These are phyloP conservation scores for Megaleporinus macrocephalus DNA, from an alignment of 2,113 vertebrate genomes.

Conservation along the genomic window DNA sequence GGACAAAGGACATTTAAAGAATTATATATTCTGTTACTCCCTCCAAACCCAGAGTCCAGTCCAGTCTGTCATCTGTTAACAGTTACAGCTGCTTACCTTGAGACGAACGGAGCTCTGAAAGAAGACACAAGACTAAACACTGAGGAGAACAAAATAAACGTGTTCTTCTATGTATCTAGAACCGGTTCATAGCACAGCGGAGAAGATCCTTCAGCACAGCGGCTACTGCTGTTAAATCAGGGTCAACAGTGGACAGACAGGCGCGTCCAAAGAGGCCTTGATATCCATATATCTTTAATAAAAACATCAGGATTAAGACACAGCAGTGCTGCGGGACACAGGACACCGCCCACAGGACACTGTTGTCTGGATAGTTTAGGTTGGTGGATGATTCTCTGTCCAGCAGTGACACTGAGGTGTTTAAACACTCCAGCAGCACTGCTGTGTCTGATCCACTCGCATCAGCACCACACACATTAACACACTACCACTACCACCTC, in stretches of 20 bases:
- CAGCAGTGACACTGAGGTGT: no score
- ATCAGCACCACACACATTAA: no score
- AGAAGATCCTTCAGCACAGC: background rate
- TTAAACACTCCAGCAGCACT: no score
- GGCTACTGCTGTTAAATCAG: background rate
- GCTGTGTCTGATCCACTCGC: no score
- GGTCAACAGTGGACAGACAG: constrained; percentile 17
- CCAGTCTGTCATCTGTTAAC: constrained; percentile 27
- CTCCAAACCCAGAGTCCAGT: background rate
- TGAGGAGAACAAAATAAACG: constrained; percentile 47
- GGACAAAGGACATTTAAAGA: background rate
- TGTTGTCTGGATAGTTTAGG: no score
- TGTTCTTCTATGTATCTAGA: constrained; percentile 21
- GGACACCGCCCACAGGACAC: no score
- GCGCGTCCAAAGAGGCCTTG: background rate
- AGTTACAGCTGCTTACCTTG: constrained; percentile 38
- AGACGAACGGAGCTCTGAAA: constrained; percentile 14
- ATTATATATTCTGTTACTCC: background rate
- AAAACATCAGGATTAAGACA: no score
- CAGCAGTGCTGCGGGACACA: no score
- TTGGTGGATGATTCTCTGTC: no score
- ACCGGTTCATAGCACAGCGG: background rate
- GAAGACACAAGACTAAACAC: constrained; percentile 49
- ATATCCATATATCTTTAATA: no score
- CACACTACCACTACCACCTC: no score